Percentiles rank a stretch among this genome's conserved stretches.
Evolutionary conservation across 2,113 vertebrate genomes (phyloP).

Genomic region (Tragelaphus imberbis): DNA sequence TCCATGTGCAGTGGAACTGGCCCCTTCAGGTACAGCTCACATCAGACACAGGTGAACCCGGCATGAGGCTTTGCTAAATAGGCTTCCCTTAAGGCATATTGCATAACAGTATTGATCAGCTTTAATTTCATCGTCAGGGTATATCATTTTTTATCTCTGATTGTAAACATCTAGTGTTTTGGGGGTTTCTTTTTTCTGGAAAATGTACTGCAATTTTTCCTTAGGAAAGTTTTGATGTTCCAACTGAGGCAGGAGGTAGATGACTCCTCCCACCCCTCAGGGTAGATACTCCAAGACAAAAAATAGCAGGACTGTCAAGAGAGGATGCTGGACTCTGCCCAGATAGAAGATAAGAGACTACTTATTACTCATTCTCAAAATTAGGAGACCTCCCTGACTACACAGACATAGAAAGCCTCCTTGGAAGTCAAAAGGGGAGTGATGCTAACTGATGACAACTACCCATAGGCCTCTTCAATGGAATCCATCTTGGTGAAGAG

Average conservation of each 20-base stretch:
- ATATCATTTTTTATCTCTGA: neutral
- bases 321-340: neutral
- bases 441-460: neutral
- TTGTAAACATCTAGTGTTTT: neutral
- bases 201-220: neutral
- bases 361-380: neutral
- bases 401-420: neutral
- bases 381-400: neutral
- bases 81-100: neutral
- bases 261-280: neutral
- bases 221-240: neutral
- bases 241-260: neutral
- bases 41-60: neutral
- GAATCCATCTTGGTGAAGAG: neutral
- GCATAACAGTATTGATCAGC: neutral
- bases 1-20: rapidly evolving
- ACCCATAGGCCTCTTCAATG: neutral
- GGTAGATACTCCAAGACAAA: neutral
- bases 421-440: neutral
- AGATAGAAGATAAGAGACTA: neutral
- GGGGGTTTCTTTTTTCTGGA: neutral
- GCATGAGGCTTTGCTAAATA: neutral
- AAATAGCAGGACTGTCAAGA: neutral
- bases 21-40: neutral
- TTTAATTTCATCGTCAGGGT: neutral